Percentiles rank a stretch among this genome's conserved stretches.
Evolutionary conservation across 2,888 invertebrate species (phyloP).

Genomic region (Acanthococcus lagerstroemiae): DNA sequence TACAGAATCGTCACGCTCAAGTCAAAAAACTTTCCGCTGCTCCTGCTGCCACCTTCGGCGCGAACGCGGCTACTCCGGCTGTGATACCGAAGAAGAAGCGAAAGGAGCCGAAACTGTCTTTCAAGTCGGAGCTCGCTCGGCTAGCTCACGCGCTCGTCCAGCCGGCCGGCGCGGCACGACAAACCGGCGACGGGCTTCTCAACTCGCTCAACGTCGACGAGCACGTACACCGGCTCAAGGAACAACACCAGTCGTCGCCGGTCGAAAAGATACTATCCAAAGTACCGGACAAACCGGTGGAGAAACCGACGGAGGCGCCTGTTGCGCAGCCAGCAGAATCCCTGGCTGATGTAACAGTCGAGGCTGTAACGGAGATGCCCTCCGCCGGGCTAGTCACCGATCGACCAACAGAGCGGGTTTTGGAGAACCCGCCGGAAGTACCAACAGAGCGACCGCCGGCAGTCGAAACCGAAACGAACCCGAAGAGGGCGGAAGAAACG

Average conservation of each 20-base stretch:
- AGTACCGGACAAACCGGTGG: background rate
- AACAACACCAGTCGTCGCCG: background rate
- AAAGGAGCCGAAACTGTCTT: background rate
- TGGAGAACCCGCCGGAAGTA: background rate
- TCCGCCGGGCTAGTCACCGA: background rate
- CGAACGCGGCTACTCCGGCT: background rate
- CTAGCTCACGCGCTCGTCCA: conserved; percentile 11
- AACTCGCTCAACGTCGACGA: no score
- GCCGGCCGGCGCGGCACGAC: background rate
- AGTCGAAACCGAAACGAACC: background rate
- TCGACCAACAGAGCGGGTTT: background rate
- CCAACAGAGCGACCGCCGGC: background rate
- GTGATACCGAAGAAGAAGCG: background rate
- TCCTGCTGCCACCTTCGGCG: background rate
- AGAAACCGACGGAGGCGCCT: background rate
- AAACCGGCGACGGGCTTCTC: background rate
- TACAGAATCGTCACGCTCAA: background rate
- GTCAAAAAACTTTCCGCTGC: background rate
- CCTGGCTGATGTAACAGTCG: background rate
- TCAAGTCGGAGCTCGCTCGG: conserved; percentile 3
- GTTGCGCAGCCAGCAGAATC: background rate
- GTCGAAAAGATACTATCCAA: background rate
- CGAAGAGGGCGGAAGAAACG: background rate
- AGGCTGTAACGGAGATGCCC: background rate
- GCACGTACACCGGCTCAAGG: background rate